Percentiles rank a stretch among this genome's conserved stretches.
phyloP scores from a whole-genome alignment of 2,888 invertebrate genomes.

The Amiota communis region DNA sequence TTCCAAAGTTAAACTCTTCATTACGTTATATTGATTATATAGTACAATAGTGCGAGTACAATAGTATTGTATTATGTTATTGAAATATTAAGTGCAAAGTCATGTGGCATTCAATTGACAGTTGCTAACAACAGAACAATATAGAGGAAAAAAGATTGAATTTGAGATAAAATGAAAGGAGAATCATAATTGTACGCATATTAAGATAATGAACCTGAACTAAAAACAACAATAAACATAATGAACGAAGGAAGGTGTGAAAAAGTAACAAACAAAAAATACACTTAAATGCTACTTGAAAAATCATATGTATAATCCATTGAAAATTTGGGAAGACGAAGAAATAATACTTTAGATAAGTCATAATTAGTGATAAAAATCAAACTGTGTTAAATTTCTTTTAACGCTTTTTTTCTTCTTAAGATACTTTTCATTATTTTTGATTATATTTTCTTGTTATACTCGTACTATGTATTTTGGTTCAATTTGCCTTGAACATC shows the following conservation, averaged over 20 bases:
- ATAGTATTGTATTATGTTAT: background rate
- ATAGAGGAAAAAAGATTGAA: too few species aligned
- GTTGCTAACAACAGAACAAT: background rate
- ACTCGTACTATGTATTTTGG: too few species aligned
- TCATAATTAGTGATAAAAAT: too few species aligned
- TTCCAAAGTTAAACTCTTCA: background rate
- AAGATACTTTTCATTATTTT: too few species aligned
- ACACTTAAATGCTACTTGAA: conserved; percentile 15
- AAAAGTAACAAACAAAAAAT: background rate
- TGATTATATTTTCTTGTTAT: too few species aligned
- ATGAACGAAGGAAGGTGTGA: background rate
- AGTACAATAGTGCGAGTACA: background rate
- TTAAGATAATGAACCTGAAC: conserved; percentile 19
- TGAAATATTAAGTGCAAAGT: conserved; percentile 1
- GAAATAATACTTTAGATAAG: too few species aligned
- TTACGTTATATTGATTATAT: background rate
- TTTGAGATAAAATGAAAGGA: background rate
- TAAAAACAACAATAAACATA: background rate
- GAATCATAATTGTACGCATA: conserved; percentile 6
- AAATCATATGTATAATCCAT: too few species aligned
- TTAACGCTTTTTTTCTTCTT: too few species aligned
- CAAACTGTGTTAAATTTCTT: too few species aligned
- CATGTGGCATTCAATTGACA: background rate
- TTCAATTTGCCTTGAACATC: too few species aligned
- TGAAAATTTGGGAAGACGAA: too few species aligned